phyloP scores from a whole-genome alignment of 2,888 invertebrate species.

The Laspeyria flexula region DNA sequence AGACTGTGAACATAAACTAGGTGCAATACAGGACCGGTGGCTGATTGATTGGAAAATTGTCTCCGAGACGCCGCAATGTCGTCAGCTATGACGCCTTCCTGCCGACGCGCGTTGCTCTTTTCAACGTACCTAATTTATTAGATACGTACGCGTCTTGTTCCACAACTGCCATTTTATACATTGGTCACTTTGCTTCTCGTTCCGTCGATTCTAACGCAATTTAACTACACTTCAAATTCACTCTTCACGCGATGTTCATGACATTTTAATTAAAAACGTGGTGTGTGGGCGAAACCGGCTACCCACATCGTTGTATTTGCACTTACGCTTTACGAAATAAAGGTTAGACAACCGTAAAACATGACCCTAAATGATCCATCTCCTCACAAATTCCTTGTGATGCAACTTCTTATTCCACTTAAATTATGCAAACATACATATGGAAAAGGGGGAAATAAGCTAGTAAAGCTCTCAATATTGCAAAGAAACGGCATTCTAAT shows the following conservation, averaged over 20 bases:
- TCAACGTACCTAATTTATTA: slow-evolving; percentile 38
- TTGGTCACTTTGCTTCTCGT: slow-evolving; percentile 5
- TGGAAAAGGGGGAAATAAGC: slow-evolving; percentile 65
- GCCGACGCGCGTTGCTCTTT: slow-evolving; percentile 67
- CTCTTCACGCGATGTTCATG: slow-evolving; percentile 42
- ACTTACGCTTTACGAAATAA: slow-evolving; percentile 20
- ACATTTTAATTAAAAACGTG: slow-evolving; percentile 61
- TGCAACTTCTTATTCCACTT: slow-evolving; percentile 47
- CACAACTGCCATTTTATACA: slow-evolving; percentile 14
- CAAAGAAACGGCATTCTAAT: slow-evolving; percentile 78
- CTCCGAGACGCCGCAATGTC: slow-evolving; percentile 58
- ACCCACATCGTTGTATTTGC: slow-evolving; percentile 34
- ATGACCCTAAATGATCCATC: slow-evolving; percentile 43
- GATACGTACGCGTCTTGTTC: slow-evolving; percentile 21
- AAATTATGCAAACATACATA: slow-evolving; percentile 75
- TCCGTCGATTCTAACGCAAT: slow-evolving; percentile 11
- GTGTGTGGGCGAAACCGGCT: slow-evolving; percentile 59
- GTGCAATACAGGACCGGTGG: slow-evolving; percentile 41
- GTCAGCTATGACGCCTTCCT: slow-evolving; percentile 59
- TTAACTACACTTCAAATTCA: slow-evolving; percentile 60
- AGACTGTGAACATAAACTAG: not conserved
- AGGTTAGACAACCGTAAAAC: slow-evolving; percentile 25
- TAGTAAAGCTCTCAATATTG: slow-evolving; percentile 57
- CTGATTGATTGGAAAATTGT: slow-evolving; percentile 78
- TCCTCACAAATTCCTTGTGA: slow-evolving; percentile 56